phyloP scores from a whole-genome alignment of 2,113 vertebrate species.

The Platysternon megacephalum region DNA sequence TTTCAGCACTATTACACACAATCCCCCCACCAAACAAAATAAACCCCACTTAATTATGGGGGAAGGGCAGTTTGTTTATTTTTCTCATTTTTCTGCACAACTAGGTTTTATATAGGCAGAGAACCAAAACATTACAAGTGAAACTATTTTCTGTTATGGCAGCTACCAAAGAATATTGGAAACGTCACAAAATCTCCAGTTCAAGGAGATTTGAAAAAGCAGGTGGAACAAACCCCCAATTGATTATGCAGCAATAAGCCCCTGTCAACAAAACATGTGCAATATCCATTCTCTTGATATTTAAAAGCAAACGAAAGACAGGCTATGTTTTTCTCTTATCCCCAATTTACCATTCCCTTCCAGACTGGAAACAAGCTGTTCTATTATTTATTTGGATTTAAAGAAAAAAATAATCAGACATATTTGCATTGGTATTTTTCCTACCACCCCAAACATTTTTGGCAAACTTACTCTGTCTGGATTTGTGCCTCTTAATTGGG shows the following conservation, averaged over 20 bases:
- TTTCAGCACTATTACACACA: not conserved
- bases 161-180: not conserved
- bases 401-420: not conserved
- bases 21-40: not conserved
- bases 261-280: not conserved
- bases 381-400: not conserved
- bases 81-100: not conserved
- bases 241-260: not conserved
- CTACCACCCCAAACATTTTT: not conserved
- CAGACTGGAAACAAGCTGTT: not conserved
- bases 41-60: not conserved
- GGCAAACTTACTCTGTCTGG: not conserved
- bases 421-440: not conserved
- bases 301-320: fast-evolving
- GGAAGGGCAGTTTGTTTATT: not conserved
- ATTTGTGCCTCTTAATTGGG: not conserved
- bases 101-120: not conserved
- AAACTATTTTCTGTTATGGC: not conserved
- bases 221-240: not conserved
- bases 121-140: not conserved
- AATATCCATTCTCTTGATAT: not conserved
- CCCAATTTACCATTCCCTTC: not conserved
- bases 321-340: not conserved
- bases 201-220: not conserved
- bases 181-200: not conserved